Evolutionary conservation across 1,140 invertebrate genomes (phyloP).

Genomic region (Medauroidea extradentata): DNA sequence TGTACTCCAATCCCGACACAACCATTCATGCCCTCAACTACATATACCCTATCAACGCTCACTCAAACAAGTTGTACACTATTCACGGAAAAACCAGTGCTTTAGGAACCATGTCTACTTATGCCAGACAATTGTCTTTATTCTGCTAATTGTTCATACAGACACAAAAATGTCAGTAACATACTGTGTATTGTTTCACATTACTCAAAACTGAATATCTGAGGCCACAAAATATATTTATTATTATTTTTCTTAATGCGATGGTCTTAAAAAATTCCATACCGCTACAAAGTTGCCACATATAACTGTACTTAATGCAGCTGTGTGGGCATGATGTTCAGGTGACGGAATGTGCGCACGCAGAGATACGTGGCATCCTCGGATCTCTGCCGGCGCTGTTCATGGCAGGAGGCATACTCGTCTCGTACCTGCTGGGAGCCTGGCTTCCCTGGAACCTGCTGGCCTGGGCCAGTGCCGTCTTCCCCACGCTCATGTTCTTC

Average conservation of each 20-base stretch:
- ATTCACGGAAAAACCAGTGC: too few species aligned
- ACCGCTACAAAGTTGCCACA: background rate
- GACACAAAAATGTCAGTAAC: background rate
- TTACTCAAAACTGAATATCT: too few species aligned
- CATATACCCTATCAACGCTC: too few species aligned
- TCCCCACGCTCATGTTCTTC: conserved; percentile 44
- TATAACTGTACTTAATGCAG: conserved; percentile 26
- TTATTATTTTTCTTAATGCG: background rate
- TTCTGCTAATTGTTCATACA: background rate
- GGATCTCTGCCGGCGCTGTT: conserved; percentile 58
- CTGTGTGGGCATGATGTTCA: conserved; percentile 30
- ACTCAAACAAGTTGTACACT: too few species aligned
- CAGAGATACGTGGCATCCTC: conserved; percentile 55
- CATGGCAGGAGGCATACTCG: conserved; percentile 57
- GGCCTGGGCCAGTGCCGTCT: conserved; percentile 45
- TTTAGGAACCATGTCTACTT: too few species aligned
- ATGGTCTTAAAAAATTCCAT: background rate
- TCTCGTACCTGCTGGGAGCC: conserved; percentile 54
- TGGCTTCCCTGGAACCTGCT: conserved; percentile 54
- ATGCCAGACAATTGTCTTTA: too few species aligned
- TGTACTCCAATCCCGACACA: too few species aligned
- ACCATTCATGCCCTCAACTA: too few species aligned
- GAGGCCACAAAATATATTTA: background rate
- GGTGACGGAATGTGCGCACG: conserved; percentile 60
- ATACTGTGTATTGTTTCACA: background rate